A percentile compares a stretch with the other conserved stretches of the same genome.
Conservation (phyloP, 37 sponge, comb jelly and placozoan species). For the Mnemiopsis leidyi region DNA sequence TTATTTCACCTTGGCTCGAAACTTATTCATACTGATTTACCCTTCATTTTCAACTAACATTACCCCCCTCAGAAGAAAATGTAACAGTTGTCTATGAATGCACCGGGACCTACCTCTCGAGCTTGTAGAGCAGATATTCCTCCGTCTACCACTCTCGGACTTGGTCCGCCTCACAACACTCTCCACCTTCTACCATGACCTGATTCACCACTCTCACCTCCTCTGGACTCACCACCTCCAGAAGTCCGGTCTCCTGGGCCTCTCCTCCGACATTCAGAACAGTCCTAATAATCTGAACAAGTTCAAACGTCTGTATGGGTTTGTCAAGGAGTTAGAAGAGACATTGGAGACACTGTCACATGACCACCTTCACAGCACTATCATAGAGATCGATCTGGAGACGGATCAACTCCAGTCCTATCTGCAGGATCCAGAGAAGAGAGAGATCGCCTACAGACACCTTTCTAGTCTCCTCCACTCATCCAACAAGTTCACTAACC, state of each 20-base stretch:
- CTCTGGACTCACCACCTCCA: slow-evolving; percentile 25
- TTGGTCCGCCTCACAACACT: not conserved
- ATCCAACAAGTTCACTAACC: not conserved
- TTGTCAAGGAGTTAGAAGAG: not conserved
- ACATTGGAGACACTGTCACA: not conserved
- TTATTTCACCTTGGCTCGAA: no score
- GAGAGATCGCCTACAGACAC: not conserved
- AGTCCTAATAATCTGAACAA: not conserved
- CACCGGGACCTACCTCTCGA: not conserved
- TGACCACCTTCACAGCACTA: not conserved
- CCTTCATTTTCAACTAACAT: no score
- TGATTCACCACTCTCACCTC: not conserved
- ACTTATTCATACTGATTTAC: no score
- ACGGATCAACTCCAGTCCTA: not conserved
- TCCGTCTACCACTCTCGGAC: slow-evolving; percentile 16
- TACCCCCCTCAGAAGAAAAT: not conserved
- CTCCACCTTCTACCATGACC: not conserved
- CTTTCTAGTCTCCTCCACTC: not conserved
- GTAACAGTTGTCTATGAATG: slow-evolving; percentile 6
- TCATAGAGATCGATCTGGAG: slow-evolving; percentile 40
- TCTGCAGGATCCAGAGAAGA: not conserved
- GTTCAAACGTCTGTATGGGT: not conserved
- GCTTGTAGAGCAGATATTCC: not conserved
- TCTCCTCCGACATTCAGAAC: not conserved
- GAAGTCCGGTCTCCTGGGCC: not conserved